Conservation (phyloP, 2,797 vertebrate genomes). For the Sphaeramia orbicularis region DNA sequence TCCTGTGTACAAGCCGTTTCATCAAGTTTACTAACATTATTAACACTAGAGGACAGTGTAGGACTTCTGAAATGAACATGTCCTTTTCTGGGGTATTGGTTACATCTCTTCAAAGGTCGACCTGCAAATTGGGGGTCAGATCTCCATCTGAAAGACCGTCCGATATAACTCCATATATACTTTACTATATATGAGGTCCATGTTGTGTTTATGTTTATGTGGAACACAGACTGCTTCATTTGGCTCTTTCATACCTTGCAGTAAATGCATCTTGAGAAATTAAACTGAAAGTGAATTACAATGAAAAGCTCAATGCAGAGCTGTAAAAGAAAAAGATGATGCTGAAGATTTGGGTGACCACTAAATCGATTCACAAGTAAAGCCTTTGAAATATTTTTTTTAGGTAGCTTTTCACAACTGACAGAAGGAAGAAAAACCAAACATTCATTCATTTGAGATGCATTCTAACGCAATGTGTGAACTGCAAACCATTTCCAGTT, state of each 20-base stretch:
- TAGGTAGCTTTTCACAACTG: no score
- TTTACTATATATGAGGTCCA: conserved; percentile 47
- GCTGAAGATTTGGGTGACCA: no score
- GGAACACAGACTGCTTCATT: neutral
- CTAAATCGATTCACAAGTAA: neutral
- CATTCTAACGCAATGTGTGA: conserved; percentile 13
- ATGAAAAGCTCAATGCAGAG: neutral
- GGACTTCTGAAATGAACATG: neutral
- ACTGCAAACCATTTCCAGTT: neutral
- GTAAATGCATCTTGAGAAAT: conserved; percentile 20
- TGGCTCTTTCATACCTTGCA: neutral
- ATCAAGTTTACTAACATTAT: conserved; percentile 25
- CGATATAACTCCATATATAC: conserved; percentile 37
- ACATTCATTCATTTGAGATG: conserved; percentile 4
- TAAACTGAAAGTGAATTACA: neutral
- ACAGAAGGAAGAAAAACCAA: no score
- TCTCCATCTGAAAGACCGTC: conserved; percentile 33
- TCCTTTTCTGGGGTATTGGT: neutral
- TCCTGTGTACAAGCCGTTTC: conserved; percentile 18
- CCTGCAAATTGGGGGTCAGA: conserved; percentile 40
- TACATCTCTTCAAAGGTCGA: conserved; percentile 39
- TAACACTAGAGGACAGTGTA: conserved; percentile 28
- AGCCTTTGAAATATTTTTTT: no score
- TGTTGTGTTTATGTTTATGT: conserved; percentile 34
- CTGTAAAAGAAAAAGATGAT: no score